phyloP scores from a whole-genome alignment of 1,140 invertebrate species.

The Plodia interpunctella region DNA sequence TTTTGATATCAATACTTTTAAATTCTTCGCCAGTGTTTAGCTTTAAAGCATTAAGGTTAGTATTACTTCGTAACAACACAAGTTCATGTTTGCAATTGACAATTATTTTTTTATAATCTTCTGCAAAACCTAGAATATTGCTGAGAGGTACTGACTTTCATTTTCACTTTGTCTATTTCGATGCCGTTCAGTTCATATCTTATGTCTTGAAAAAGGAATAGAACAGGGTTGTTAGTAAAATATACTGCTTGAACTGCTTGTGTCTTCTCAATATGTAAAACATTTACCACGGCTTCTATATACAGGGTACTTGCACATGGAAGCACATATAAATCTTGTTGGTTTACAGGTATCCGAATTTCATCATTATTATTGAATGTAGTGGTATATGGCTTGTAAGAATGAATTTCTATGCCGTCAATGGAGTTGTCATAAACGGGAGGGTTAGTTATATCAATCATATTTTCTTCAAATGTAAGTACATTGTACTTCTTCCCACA shows the following conservation, averaged over 20 bases:
- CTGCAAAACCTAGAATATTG: constrained; percentile 59
- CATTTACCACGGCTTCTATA: no score
- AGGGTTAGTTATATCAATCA: no score
- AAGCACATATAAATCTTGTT: constrained; percentile 54
- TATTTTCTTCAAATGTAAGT: no score
- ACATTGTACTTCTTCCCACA: no score
- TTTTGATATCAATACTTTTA: no score
- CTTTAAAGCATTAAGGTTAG: constrained; percentile 21
- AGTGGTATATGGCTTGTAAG: constrained; percentile 35
- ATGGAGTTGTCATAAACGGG: no score
- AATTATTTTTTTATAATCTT: constrained; percentile 70
- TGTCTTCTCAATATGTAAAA: no score
- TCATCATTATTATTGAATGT: constrained; percentile 50
- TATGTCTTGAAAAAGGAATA: constrained; percentile 68
- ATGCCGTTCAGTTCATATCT: constrained; percentile 64
- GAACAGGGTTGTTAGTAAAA: constrained; percentile 52
- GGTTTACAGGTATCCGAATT: constrained; percentile 43
- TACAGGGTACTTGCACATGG: constrained; percentile 37
- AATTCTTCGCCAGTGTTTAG: no score
- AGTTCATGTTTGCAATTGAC: constrained; percentile 68
- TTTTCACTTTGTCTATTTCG: constrained; percentile 61
- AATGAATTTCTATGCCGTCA: no score
- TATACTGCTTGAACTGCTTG: constrained; percentile 10
- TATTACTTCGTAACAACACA: constrained; percentile 50
- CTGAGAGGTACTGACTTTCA: constrained; percentile 44